A percentile compares a stretch with the other conserved stretches of the same genome.
Evolutionary conservation across 92 coral and sea anemone species (phyloP).

Genomic region (Zoanthus solanderi): DNA sequence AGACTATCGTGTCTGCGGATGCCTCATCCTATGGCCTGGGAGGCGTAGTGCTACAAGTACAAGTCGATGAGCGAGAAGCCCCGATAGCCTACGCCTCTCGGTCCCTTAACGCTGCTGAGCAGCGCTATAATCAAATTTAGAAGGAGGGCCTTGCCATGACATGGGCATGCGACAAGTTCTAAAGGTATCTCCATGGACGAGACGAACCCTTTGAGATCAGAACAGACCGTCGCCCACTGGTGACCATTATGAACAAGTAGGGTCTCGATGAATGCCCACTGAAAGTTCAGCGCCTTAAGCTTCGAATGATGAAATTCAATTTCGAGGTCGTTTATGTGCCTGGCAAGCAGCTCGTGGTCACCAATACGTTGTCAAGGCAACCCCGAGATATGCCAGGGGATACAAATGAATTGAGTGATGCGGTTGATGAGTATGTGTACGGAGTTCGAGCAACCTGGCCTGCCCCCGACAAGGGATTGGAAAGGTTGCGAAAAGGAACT

Average conservation of each 20-base stretch:
- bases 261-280: background rate
- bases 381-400: background rate
- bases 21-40: slow-evolving; percentile 21
- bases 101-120: slow-evolving; percentile 11
- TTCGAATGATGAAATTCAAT: slow-evolving; percentile 19
- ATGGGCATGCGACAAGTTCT: background rate
- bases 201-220: no score
- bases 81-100: background rate
- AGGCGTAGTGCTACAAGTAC: slow-evolving; percentile 1
- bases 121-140: slow-evolving; percentile 9
- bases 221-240: no score
- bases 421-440: slow-evolving; percentile 2
- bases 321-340: background rate
- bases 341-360: slow-evolving; percentile 10
- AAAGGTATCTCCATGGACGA: background rate
- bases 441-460: slow-evolving; percentile 18
- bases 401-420: background rate
- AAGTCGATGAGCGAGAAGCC: slow-evolving; percentile 3
- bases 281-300: background rate
- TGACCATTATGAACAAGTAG: background rate
- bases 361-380: slow-evolving; percentile 12
- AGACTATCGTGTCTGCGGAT: slow-evolving; percentile 7
- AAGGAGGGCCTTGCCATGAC: slow-evolving; percentile 16
- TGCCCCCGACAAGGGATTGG: slow-evolving; percentile 13
- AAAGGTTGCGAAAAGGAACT: slow-evolving; percentile 3